Evolutionary conservation across 2,113 vertebrate genomes (phyloP), one percentile per base, ranked within the genome.

Genomic region (Erinaceus europaeus): DNA sequence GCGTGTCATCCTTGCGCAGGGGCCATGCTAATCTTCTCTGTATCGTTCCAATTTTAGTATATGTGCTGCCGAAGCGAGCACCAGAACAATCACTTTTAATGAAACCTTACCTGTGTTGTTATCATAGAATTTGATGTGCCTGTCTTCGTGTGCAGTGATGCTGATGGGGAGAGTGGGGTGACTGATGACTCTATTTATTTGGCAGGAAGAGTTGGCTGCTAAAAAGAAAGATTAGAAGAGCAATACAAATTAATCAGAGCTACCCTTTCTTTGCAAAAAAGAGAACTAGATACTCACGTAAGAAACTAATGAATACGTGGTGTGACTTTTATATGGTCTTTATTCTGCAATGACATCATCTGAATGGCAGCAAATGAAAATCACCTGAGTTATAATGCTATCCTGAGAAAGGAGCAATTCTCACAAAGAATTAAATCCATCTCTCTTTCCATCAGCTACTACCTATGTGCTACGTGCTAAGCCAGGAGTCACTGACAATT

Each of bases 81-180:
- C n/a, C n/a, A n/a, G 14, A 52, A 52, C 20, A 52, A 52, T 52
- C 53, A 67, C 80, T 48, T n/a, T 50, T 55, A 75, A 81, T 85
- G 64, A 44, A 84, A 40, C n/a, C 84, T 4, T 96, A 99, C 99
- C 99, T 97, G 98, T 99, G 95, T 98, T 99, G 96, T 99, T 99
- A 97, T 99, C 99, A 1, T 98, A 99, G 96, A 99, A 99, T 91
- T 99, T 99, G 95, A 99, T 99, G 95, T 99, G 98, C 81, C 99
- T 96, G 95, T 99, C 98, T 95, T 99, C 99, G 94, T 99, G 98
- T 46, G 99, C 99, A 12, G 99, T 99, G 94, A 99, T 99, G 95
- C 98, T 99, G 96, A 99, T 98, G 67, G 99, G 99, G 90, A 99
- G 98, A 59, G 99, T 99, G n/a, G 99, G 99, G 96, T 99, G 99